A percentile compares a stretch with the other conserved stretches of the same genome.
Evolutionary conservation across 2,113 vertebrate genomes (phyloP).

Genomic region (Apaloderma vittatum): DNA sequence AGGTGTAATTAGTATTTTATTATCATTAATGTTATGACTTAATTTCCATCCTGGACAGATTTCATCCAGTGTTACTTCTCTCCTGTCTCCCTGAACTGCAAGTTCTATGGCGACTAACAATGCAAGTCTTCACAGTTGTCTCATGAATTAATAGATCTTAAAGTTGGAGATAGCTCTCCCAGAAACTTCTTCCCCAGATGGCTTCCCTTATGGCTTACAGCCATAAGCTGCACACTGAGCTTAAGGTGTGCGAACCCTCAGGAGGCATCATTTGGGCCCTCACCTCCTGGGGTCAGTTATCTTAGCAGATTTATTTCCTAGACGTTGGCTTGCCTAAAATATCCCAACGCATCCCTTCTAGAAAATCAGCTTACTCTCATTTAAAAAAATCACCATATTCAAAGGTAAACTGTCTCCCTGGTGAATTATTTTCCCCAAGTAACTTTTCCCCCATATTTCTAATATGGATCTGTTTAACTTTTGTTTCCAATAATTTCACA

Average conservation of each 20-base stretch:
- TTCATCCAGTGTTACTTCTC: not conserved
- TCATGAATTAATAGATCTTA: not conserved
- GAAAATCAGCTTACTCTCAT: not conserved
- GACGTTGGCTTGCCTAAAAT: not conserved
- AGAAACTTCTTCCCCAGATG: not conserved
- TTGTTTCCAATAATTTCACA: not conserved
- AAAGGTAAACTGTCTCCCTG: not conserved
- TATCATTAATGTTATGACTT: slow-evolving; percentile 26
- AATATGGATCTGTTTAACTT: not conserved
- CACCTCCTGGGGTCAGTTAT: not conserved
- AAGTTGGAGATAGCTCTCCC: not conserved
- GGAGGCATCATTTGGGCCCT: fast-evolving
- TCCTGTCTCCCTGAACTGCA: not conserved
- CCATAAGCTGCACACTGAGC: not conserved
- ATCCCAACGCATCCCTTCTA: fast-evolving
- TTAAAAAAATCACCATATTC: not conserved
- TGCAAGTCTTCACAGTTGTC: not conserved
- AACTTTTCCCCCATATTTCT: not conserved
- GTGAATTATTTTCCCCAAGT: not conserved
- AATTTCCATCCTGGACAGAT: slow-evolving; percentile 9
- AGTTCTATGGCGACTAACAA: not conserved
- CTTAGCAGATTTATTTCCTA: not conserved
- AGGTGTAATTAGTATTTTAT: slow-evolving; percentile 67
- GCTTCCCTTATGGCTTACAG: no score
- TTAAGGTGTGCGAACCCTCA: not conserved